These are phyloP conservation scores for Trichopria drosophilae DNA, from an alignment of 2,888 invertebrate genomes.

Conservation along the genomic window DNA sequence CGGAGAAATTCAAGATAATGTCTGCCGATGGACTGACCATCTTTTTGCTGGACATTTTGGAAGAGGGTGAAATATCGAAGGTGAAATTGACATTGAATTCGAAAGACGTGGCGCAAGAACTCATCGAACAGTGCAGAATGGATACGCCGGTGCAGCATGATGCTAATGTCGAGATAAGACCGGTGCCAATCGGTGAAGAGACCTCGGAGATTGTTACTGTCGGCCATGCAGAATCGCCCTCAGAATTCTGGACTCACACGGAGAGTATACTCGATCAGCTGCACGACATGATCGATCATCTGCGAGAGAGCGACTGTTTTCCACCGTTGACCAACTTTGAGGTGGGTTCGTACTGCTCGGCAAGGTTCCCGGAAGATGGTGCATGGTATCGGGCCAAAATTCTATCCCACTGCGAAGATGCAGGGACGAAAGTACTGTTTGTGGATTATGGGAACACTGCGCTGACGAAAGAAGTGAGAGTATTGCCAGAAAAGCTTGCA, in stretches of 20 bases:
- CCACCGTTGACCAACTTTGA: conserved; percentile 59
- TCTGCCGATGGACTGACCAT: conserved; percentile 61
- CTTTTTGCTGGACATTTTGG: conserved; percentile 60
- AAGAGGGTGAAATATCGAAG: conserved; percentile 65
- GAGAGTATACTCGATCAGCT: conserved; percentile 60
- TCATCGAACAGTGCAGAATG: conserved; percentile 17
- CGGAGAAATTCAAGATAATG: conserved; percentile 52
- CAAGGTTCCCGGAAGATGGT: conserved; percentile 68
- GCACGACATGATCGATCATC: conserved; percentile 65
- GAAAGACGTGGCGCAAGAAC: conserved; percentile 23
- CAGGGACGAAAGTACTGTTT: conserved; percentile 67
- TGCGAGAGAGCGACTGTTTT: conserved; percentile 64
- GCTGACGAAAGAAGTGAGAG: conserved; percentile 63
- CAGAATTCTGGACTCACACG: conserved; percentile 53
- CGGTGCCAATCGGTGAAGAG: not conserved
- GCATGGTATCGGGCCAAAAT: conserved; percentile 72
- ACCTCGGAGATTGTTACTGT: conserved; percentile 18
- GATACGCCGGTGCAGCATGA: not conserved
- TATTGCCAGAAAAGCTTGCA: conserved; percentile 66
- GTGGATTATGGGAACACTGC: conserved; percentile 72
- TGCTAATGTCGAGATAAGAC: not conserved
- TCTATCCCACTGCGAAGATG: conserved; percentile 61
- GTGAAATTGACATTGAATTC: conserved; percentile 65
- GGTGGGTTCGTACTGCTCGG: conserved; percentile 67
- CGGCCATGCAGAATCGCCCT: conserved; percentile 44